phyloP scores from a whole-genome alignment of 2,797 vertebrate species.

The Enteromius argenteus region DNA sequence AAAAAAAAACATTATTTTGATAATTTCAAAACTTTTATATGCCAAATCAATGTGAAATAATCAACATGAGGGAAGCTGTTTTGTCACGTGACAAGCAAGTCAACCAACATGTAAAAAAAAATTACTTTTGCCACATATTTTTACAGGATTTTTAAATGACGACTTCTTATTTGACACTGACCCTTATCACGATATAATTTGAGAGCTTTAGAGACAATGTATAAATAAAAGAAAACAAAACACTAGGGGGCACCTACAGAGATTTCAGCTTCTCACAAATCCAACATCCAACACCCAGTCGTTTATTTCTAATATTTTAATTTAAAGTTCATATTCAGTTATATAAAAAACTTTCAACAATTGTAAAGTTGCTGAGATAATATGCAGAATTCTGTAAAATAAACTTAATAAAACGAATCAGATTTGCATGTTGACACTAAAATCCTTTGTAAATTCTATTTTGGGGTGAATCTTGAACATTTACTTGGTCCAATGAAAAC shows the following conservation, averaged over 20 bases:
- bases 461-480: neutral
- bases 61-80: neutral
- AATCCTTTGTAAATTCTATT: constrained; percentile 30
- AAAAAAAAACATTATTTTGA: neutral
- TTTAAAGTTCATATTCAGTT: neutral
- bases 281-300: neutral
- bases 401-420: neutral
- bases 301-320: neutral
- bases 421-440: neutral
- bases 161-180: neutral
- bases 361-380: neutral
- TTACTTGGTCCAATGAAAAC: constrained; percentile 22
- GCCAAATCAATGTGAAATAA: neutral
- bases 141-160: neutral
- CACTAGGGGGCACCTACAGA: neutral
- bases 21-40: neutral
- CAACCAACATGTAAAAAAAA: neutral
- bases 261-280: neutral
- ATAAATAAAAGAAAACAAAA: neutral
- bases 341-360: neutral
- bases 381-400: neutral
- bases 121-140: neutral
- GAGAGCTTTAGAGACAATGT: neutral
- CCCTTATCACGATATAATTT: neutral
- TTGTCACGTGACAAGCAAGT: neutral